phyloP scores from a whole-genome alignment of 1,140 invertebrate genomes.

The Pseudomyrmex pallidus region DNA sequence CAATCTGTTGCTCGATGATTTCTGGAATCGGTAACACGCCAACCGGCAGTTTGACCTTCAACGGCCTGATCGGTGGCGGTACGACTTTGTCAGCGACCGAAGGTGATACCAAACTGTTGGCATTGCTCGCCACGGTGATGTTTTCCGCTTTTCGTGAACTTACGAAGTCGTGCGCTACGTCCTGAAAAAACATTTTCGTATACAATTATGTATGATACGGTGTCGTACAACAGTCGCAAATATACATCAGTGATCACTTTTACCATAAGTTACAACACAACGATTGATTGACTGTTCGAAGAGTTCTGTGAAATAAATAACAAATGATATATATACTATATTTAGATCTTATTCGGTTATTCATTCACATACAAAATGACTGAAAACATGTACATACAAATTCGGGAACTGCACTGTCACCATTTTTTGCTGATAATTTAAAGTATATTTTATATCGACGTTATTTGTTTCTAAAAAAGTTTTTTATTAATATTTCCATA shows the following conservation, averaged over 20 bases:
- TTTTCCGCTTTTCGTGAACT: conserved; percentile 68
- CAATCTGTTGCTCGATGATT: conserved; percentile 72
- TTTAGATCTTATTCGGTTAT: too few species aligned
- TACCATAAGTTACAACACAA: too few species aligned
- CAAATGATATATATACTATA: too few species aligned
- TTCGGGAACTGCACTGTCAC: too few species aligned
- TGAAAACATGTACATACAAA: too few species aligned
- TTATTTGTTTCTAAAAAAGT: not conserved
- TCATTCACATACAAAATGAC: too few species aligned
- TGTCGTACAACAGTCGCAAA: not conserved
- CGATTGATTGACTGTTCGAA: too few species aligned
- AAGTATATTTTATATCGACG: too few species aligned
- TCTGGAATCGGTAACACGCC: conserved; percentile 82
- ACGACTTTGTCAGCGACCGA: conserved; percentile 61
- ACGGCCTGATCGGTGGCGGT: conserved; percentile 36
- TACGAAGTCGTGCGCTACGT: conserved; percentile 45
- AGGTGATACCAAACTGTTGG: conserved; percentile 62
- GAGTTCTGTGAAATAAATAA: too few species aligned
- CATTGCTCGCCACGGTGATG: conserved; percentile 70
- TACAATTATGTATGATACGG: not conserved
- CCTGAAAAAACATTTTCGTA: conserved; percentile 71
- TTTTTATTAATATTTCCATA: not conserved
- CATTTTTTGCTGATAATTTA: too few species aligned
- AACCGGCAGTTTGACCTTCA: conserved; percentile 79
- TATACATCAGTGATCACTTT: not conserved